Percentiles rank a stretch among this genome's conserved stretches.
Evolutionary conservation across 2,888 invertebrate genomes (phyloP).

Genomic region (Lymantria monacha): DNA sequence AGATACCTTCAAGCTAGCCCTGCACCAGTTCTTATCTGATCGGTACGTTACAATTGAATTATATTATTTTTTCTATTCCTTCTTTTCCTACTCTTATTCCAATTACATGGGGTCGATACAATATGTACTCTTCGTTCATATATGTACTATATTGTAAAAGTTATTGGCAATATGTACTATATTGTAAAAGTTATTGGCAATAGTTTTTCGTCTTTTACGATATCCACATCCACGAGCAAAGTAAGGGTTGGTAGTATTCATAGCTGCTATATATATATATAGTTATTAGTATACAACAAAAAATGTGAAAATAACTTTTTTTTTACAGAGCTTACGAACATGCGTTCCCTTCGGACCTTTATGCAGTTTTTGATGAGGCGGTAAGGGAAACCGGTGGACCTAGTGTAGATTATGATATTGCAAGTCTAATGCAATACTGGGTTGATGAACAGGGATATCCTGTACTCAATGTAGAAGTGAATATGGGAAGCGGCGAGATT

Average conservation of each 20-base stretch:
- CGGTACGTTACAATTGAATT: slow-evolving; percentile 52
- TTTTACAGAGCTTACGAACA: slow-evolving; percentile 54
- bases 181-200: no score
- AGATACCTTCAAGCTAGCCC: slow-evolving; percentile 76
- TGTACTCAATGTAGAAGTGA: slow-evolving; percentile 71
- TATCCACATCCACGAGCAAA: no score
- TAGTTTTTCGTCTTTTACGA: no score
- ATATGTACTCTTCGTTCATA: no score
- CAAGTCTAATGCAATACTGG: slow-evolving; percentile 74
- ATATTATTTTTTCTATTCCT: not conserved
- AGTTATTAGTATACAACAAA: no score
- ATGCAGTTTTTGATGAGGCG: slow-evolving; percentile 50
- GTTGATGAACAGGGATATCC: slow-evolving; percentile 84
- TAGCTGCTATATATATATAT: no score
- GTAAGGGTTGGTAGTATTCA: no score
- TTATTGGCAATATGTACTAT: no score
- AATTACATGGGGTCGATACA: no score
- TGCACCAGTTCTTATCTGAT: slow-evolving; percentile 75
- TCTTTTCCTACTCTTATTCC: not conserved
- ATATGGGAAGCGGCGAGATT: slow-evolving; percentile 55
- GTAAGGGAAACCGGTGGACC: slow-evolving; percentile 45
- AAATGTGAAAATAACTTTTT: not conserved
- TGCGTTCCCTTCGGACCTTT: slow-evolving; percentile 61
- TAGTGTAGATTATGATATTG: slow-evolving; percentile 37
- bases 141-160: no score